Conservation (phyloP, 1,140 invertebrate genomes). For the Ooceraea biroi region DNA sequence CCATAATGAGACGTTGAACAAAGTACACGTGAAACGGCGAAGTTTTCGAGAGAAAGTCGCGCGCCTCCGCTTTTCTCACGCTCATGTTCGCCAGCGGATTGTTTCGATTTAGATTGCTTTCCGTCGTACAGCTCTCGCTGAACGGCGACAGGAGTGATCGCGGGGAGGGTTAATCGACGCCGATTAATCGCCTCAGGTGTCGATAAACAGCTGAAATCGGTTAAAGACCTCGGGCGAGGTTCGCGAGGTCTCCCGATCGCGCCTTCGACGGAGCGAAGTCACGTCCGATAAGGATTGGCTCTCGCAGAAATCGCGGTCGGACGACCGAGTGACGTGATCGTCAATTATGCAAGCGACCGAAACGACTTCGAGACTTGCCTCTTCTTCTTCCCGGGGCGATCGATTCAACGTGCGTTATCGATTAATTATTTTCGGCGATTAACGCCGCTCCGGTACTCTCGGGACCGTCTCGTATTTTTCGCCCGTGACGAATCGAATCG, state of each 20-base stretch:
- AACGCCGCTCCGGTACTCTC: no score
- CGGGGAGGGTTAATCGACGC: not conserved
- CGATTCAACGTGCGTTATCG: no score
- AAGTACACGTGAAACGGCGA: conserved; percentile 33
- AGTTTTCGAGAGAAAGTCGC: conserved; percentile 43
- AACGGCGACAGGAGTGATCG: not conserved
- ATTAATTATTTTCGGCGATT: no score
- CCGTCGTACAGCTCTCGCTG: no score
- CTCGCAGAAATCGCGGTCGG: not conserved
- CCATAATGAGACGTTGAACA: conserved; percentile 27
- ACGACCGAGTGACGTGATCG: no score
- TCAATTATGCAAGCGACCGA: no score
- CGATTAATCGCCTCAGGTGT: not conserved
- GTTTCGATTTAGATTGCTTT: not conserved
- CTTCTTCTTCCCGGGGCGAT: no score
- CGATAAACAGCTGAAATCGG: conserved; percentile 25
- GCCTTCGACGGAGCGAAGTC: not conserved
- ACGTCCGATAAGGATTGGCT: conserved; percentile 16
- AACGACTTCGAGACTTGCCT: no score
- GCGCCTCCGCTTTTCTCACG: not conserved
- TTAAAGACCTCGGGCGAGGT: conserved; percentile 7
- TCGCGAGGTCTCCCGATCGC: not conserved
- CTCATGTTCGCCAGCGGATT: not conserved
- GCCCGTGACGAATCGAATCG: no score
- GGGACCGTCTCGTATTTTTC: no score